Percentiles rank a stretch among this genome's conserved stretches.
These are phyloP conservation scores for Malacosoma neustria DNA, from an alignment of 2,888 invertebrate species.

Conservation along the genomic window DNA sequence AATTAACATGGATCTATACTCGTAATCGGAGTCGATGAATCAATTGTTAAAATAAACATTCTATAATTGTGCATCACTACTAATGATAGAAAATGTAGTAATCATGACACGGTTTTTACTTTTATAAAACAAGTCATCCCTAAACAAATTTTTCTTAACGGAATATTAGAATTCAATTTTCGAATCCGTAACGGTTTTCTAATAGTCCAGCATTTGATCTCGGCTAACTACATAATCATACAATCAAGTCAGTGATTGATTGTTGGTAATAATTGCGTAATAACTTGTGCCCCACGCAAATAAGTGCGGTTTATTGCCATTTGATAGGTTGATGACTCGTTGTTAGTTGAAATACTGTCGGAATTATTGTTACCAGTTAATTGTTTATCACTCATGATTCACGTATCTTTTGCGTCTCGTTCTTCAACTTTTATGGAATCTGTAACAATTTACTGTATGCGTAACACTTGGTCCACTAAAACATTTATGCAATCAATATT, in stretches of 20 bases:
- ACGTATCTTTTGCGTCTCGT: no score
- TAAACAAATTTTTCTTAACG: no score
- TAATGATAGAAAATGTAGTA: neutral
- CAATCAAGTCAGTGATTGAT: constrained; percentile 49
- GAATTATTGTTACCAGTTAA: neutral
- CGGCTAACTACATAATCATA: constrained; percentile 44
- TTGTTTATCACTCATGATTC: neutral
- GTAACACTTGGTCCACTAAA: no score
- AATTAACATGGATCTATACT: neutral
- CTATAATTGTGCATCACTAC: no score
- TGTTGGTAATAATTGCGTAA: constrained; percentile 38
- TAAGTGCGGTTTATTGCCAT: constrained; percentile 15
- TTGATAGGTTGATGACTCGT: constrained; percentile 11
- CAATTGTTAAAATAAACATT: neutral
- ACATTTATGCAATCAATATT: no score
- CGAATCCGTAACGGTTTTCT: neutral
- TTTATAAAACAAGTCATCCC: neutral
- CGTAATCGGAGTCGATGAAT: neutral
- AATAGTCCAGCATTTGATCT: neutral
- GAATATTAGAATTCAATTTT: neutral
- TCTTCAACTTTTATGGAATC: neutral
- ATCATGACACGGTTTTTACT: neutral
- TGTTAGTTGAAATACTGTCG: neutral
- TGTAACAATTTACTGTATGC: no score
- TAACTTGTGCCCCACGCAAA: constrained; percentile 26